Evolutionary conservation across 2,888 invertebrate genomes (phyloP).

Genomic region (Serripes groenlandicus): DNA sequence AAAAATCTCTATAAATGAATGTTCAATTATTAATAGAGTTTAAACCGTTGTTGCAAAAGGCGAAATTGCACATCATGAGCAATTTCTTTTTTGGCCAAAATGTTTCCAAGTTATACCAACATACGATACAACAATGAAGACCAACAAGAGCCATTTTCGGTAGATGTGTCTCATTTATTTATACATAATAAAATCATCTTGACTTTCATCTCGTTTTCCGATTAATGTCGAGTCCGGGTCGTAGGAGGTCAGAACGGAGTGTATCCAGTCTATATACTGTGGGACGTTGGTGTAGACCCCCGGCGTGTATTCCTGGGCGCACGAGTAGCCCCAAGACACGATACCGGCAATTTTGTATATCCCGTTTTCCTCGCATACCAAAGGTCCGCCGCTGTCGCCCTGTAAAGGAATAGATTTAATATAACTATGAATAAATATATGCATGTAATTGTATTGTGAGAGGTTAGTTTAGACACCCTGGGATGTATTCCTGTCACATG

Average conservation of each 20-base stretch:
- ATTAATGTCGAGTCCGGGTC: slow-evolving; percentile 39
- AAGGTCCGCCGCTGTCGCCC: slow-evolving; percentile 85
- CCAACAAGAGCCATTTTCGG: background rate
- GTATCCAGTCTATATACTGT: slow-evolving; percentile 78
- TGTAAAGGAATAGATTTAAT: slow-evolving; percentile 36
- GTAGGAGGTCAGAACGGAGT: slow-evolving; percentile 67
- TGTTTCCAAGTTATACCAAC: background rate
- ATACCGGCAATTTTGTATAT: slow-evolving; percentile 80
- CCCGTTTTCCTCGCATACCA: slow-evolving; percentile 77
- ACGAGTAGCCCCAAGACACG: slow-evolving; percentile 83
- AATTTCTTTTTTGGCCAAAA: background rate
- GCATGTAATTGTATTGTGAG: slow-evolving; percentile 71
- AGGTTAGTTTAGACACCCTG: slow-evolving; percentile 82
- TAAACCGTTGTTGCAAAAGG: background rate
- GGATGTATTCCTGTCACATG: slow-evolving; percentile 79
- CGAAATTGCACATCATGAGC: background rate
- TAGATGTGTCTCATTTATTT: background rate
- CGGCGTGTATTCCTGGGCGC: slow-evolving; percentile 79
- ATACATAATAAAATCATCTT: slow-evolving; percentile 6
- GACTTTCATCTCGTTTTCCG: background rate
- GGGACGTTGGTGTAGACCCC: slow-evolving; percentile 81
- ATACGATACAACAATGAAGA: background rate
- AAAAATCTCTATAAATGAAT: no score
- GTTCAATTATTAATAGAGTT: no score
- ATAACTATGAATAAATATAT: no score